These are phyloP conservation scores for Xyrauchen texanus DNA, from an alignment of 2,113 vertebrate species.

Conservation along the genomic window DNA sequence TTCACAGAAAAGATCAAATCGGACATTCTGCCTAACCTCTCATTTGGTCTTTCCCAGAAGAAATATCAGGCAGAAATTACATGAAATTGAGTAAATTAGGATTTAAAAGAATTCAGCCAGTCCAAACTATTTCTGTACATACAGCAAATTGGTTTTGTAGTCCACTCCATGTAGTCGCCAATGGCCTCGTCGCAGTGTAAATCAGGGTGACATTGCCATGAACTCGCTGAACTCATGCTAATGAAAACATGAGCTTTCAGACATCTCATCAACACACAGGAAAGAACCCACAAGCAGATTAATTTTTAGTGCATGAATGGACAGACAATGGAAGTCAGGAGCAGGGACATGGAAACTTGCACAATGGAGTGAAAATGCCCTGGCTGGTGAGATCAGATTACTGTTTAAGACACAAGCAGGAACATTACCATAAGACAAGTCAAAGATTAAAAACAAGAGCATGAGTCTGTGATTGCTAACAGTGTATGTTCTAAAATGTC, in stretches of 20 bases:
- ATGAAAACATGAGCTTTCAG: constrained; percentile 19
- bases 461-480: no score
- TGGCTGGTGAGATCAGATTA: not conserved
- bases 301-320: constrained; percentile 64
- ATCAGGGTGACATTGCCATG: not conserved
- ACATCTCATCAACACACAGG: constrained; percentile 54
- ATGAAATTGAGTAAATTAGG: no score
- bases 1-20: no score
- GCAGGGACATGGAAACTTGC: constrained; percentile 62
- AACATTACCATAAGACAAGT: constrained; percentile 26
- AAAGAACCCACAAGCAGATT: constrained; percentile 70
- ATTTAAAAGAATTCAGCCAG: no score
- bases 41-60: no score
- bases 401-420: not conserved
- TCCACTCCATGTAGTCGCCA: no score
- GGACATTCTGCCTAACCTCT: no score
- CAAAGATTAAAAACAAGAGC: not conserved
- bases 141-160: no score
- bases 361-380: constrained; percentile 24
- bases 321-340: constrained; percentile 45
- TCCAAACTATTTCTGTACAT: no score
- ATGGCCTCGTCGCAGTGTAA: no score
- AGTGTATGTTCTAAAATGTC: no score
- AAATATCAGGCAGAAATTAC: no score
- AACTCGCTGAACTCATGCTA: constrained; percentile 30